phyloP scores from a whole-genome alignment of 2,888 invertebrate species.

The Mystacides longicornis region DNA sequence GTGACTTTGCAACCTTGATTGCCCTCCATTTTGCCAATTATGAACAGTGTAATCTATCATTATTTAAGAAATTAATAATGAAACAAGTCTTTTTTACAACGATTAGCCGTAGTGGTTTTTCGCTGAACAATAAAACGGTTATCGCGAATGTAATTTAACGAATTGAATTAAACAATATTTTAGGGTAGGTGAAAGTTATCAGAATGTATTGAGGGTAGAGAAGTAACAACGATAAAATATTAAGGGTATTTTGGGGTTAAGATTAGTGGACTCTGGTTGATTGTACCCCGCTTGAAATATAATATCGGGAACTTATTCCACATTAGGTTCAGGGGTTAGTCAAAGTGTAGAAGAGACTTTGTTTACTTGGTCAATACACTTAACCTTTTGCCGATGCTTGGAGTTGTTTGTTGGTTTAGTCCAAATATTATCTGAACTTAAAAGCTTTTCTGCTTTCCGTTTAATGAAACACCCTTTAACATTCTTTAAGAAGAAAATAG shows the following conservation, averaged over 20 bases:
- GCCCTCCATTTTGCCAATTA: no score
- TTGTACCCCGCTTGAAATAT: not conserved
- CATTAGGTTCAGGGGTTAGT: constrained; percentile 2
- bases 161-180: no score
- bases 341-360: not conserved
- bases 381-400: constrained; percentile 1
- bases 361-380: constrained; percentile 1
- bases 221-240: not conserved
- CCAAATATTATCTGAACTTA: not conserved
- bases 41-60: no score
- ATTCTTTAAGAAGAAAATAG: no score
- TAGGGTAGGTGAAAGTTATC: no score
- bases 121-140: no score
- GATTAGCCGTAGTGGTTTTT: no score
- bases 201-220: no score
- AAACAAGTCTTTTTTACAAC: no score
- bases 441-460: not conserved
- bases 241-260: constrained; percentile 1
- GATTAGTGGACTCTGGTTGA: not conserved
- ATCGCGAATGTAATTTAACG: no score
- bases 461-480: not conserved
- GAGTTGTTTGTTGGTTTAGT: constrained; percentile 1
- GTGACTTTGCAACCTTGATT: no score
- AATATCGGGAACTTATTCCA: not conserved
- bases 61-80: no score